Conservation (phyloP, 2,888 invertebrate species). For the Arctia plantaginis region DNA sequence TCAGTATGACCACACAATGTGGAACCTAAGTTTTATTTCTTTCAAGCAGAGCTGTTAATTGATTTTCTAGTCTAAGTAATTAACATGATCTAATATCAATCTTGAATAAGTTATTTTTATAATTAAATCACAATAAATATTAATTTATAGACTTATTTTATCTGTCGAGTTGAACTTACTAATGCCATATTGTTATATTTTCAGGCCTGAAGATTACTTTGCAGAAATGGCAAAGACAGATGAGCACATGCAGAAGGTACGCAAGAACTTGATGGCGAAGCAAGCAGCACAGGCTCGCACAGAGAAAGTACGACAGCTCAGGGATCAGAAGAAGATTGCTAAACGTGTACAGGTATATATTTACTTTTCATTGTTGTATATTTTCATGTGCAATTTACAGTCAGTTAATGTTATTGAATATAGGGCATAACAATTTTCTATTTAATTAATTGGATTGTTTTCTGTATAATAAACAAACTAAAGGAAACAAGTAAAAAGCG, state of each 20-base stretch:
- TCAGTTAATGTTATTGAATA: background rate
- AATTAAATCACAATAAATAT: too few relatives aligned
- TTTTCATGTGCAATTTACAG: background rate
- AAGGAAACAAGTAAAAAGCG: too few relatives aligned
- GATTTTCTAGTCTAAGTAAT: too few relatives aligned
- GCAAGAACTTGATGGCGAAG: constrained; percentile 93
- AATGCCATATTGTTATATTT: constrained; percentile 18
- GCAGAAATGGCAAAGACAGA: constrained; percentile 99
- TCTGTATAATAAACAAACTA: too few relatives aligned
- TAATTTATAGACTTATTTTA: too few relatives aligned
- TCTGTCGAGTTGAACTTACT: background rate
- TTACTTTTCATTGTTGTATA: background rate
- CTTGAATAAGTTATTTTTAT: too few relatives aligned
- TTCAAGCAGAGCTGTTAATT: too few relatives aligned
- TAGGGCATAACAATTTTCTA: background rate
- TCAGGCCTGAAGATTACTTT: constrained; percentile 97
- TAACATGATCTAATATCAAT: too few relatives aligned
- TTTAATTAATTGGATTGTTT: too few relatives aligned
- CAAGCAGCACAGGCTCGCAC: constrained; percentile 94
- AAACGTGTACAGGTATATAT: constrained; percentile 90
- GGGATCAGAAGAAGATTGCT: constrained; percentile 96
- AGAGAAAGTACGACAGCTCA: constrained; percentile 95
- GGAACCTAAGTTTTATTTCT: too few relatives aligned
- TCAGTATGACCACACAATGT: too few relatives aligned
- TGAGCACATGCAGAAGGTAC: constrained; percentile 98